Evolutionary conservation across 1,140 invertebrate genomes (phyloP), one percentile per base, ranked within the genome.

Genomic region (Battus philenor): DNA sequence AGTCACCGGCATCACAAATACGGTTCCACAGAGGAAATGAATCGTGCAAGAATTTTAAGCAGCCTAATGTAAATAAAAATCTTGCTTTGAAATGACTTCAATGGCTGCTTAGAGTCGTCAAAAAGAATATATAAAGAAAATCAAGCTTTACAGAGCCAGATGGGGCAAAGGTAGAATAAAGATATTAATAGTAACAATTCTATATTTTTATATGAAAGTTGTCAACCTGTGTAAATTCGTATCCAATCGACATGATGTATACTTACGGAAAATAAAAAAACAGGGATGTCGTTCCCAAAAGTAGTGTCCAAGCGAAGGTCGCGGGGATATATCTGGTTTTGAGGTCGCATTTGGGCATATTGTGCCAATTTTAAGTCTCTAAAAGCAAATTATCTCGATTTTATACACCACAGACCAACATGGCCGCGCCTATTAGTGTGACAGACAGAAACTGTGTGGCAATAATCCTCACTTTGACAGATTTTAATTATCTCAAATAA

Each of bases 241-340:
- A 77, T 48, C 47, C 55, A 50, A 64, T 73, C 61, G 59, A 76
- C 65, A 70, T 65, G 65, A 64, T 73, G 64, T 75, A 68, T 82
- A 96, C 95, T 97, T 90, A 98, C 96, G 97, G 95, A 88, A 95
- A 98, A 86, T 93, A 95, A 89, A 98, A 98, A 91, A 98, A 99
- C 58, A 97, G 89, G 67, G 91, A 91, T 58, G 97, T 98, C 54
- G 96, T 95, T 68, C 91, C 91, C 67, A 98, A 88, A 58, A 99
- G 89, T 68, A 99, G 88, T 52, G 92, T 92, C 97, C 97, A 99
- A 72, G 97, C 97, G 88, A 97, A 95, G 72, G 94, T 94, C 74
- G 97, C 97, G 84, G 97, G 97, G 88, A 98, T 92, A 88, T 95
- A 96, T 89, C 93, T 93, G 76, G 94, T 95, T 87, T 93, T 95